phyloP scores from a whole-genome alignment of 1,140 invertebrate genomes.

The Drosophila bocqueti region DNA sequence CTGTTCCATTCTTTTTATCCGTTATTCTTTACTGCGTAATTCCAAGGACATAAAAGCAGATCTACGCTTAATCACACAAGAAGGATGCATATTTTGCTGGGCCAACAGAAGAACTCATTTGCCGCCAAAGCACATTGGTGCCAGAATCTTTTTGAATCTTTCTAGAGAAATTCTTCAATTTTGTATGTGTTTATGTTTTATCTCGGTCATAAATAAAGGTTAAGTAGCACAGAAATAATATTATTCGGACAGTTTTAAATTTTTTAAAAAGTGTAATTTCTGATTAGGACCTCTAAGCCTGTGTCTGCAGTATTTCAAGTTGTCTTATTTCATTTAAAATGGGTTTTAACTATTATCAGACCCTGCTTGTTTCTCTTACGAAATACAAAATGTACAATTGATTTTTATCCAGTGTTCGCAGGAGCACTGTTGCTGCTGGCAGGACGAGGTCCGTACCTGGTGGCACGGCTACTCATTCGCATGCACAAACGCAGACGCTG shows the following conservation, averaged over 20 bases:
- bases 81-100: slow-evolving; percentile 55
- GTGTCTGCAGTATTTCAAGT: not conserved
- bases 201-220: too few relatives aligned
- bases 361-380: not conserved
- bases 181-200: too few relatives aligned
- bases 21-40: slow-evolving; percentile 26
- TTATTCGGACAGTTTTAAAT: too few relatives aligned
- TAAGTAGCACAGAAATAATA: too few relatives aligned
- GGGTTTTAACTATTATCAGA: too few relatives aligned
- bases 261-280: too few relatives aligned
- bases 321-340: not conserved
- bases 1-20: slow-evolving; percentile 10
- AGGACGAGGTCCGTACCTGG: slow-evolving; percentile 26
- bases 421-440: not conserved
- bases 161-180: not conserved
- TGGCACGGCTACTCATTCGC: slow-evolving; percentile 39
- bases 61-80: slow-evolving; percentile 76
- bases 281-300: not conserved
- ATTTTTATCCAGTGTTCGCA: not conserved
- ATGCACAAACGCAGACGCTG: slow-evolving; percentile 31
- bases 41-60: slow-evolving; percentile 54
- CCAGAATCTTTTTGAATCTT: not conserved
- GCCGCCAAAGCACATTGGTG: not conserved
- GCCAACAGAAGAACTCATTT: slow-evolving; percentile 3
- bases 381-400: not conserved